Evolutionary conservation across 2,797 vertebrate genomes (phyloP).

Genomic region (Sebastes hubbsi): DNA sequence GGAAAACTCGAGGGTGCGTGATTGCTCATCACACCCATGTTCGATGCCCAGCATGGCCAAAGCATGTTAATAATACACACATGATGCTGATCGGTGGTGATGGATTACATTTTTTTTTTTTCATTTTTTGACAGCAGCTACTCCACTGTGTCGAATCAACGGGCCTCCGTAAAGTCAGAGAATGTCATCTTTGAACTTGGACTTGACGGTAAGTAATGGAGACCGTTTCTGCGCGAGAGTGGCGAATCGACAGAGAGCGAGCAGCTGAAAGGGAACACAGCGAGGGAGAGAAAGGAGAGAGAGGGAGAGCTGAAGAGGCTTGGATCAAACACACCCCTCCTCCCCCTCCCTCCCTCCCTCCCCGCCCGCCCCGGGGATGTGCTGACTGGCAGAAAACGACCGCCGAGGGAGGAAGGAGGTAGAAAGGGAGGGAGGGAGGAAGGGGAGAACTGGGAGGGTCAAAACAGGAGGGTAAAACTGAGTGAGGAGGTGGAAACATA

Average conservation of each 20-base stretch:
- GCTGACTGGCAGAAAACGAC: slow-evolving; percentile 78
- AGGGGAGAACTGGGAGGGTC: slow-evolving; percentile 41
- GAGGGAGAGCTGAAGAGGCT: slow-evolving; percentile 38
- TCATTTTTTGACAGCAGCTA: slow-evolving; percentile 5
- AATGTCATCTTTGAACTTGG: slow-evolving; percentile 66
- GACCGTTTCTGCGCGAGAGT: slow-evolving; percentile 46
- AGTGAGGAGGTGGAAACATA: slow-evolving; percentile 23
- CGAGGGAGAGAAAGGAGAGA: slow-evolving; percentile 13
- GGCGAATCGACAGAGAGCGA: slow-evolving; percentile 43
- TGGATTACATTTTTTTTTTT: slow-evolving; percentile 41
- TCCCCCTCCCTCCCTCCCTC: too few species aligned
- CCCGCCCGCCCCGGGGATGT: slow-evolving; percentile 51
- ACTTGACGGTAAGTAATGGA: slow-evolving; percentile 66
- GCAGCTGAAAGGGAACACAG: slow-evolving; percentile 51
- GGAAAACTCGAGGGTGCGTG: slow-evolving; percentile 24
- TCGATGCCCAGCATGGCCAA: slow-evolving; percentile 33
- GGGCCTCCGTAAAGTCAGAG: slow-evolving; percentile 50
- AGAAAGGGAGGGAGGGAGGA: slow-evolving; percentile 5
- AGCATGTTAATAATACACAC: slow-evolving; percentile 34
- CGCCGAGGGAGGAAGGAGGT: slow-evolving; percentile 50
- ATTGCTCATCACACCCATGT: slow-evolving; percentile 28
- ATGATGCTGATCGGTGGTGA: slow-evolving; percentile 52
- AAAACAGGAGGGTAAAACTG: slow-evolving; percentile 23
- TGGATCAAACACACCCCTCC: slow-evolving; percentile 56
- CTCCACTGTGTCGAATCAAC: slow-evolving; percentile 44